Base-by-base conservation (phyloP, 2,113 vertebrate genomes). In the Patagioenas fasciata region DNA sequence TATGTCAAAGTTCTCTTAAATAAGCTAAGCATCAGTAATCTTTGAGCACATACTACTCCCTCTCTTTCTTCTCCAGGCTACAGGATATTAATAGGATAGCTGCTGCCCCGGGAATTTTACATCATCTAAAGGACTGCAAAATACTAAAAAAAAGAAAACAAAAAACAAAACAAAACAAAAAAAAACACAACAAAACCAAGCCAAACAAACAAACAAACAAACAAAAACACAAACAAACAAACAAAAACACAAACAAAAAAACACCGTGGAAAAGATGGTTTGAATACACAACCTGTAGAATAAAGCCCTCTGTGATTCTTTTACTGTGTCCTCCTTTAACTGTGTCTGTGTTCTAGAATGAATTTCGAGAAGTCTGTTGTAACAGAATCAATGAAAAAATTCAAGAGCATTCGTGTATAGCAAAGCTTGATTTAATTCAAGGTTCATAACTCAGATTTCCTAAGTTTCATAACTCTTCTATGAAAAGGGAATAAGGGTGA, bases 211-310 rank as follows among this genome's bases (percentile, higher is more conserved):
- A 40, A 40, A 40, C 38, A 40, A 40, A 40, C 38, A 40, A 40
- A 40, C n/a, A 40, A 40, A 40, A 40, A 14, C 40, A 40, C 40
- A 40, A 40, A 40, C 40, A 14, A 40, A 40, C 13, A 62, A 42
- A 15, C 10, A 28, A 75, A 19, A 32, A 1, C 0, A 1, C 16
- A 61, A 40, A 16, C 9, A 28, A 58, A 11, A 4, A 31, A 38
- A 26, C 13, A 40, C 40, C 13, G 5, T 40, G 13, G 19, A 10
- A 44, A 10, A 10, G 5, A 9, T 26, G 1, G 0, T 10, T 51
- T 89, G 64, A 60, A 50, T 56, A 48, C 8, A 36, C 12, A 61
- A n/a, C 5, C 3, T 56, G 15, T 48, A 83, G 28, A 11, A 7
- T 2, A 67, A 80, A 71, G 13, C 12, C 5, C 3, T 62, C 2